A percentile compares a stretch with the other conserved stretches of the same genome.
phyloP scores from a whole-genome alignment of 2,113 vertebrate species.

The Lampris megalopsis region DNA sequence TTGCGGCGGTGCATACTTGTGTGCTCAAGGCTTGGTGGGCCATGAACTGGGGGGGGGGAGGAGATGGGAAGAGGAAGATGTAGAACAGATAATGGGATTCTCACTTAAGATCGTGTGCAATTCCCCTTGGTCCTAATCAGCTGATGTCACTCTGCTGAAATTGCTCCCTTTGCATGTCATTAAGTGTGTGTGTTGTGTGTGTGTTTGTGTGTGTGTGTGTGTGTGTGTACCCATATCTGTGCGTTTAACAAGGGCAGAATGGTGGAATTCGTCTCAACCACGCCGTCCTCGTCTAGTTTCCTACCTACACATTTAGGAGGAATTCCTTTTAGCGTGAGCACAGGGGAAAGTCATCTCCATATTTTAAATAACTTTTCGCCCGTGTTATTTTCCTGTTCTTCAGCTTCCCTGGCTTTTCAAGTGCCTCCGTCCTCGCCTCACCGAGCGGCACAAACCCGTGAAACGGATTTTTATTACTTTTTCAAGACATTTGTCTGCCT shows the following conservation, averaged over 20 bases:
- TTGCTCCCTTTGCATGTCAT: conserved; percentile 62
- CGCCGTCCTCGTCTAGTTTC: conserved; percentile 36
- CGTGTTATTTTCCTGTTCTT: conserved; percentile 37
- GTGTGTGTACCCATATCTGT: conserved; percentile 22
- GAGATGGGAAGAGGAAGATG: conserved; percentile 10
- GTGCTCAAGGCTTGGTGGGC: conserved; percentile 32
- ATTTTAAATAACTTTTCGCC: conserved; percentile 23
- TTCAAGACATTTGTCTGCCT: conserved; percentile 32
- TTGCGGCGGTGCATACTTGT: conserved; percentile 3
- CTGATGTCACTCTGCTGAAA: conserved; percentile 57
- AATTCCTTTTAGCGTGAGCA: conserved; percentile 21
- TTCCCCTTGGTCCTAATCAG: conserved; percentile 64
- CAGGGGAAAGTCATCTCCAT: conserved; percentile 14
- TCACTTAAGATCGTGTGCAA: conserved; percentile 51
- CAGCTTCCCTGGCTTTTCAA: background rate
- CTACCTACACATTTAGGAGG: conserved; percentile 3
- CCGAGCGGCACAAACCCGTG: conserved; percentile 35
- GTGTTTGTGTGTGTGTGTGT: conserved; percentile 22
- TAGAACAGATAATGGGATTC: conserved; percentile 58
- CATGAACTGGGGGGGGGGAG: conserved; percentile 2
- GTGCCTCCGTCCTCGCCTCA: conserved; percentile 15
- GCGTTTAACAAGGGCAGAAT: conserved; percentile 1
- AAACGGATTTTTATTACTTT: conserved; percentile 41
- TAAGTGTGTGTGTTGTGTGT: too few relatives aligned
- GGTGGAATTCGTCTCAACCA: conserved; percentile 21